Percentiles rank a stretch among this genome's conserved stretches.
Conservation (phyloP, 2,888 invertebrate genomes). For the Oligia fasciuncula region DNA sequence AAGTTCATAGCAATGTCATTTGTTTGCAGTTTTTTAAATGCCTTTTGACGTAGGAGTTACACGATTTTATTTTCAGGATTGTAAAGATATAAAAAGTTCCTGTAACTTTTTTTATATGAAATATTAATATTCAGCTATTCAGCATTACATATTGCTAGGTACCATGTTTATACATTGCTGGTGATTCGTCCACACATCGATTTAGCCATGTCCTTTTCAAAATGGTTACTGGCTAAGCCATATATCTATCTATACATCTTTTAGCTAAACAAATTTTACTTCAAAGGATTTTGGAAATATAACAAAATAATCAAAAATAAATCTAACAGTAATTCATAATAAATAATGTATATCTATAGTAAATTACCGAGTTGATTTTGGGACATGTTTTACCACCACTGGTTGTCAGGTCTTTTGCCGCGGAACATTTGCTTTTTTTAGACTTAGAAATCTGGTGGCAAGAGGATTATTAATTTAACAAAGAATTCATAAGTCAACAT, state of each 20-base stretch:
- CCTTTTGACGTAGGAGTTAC: no score
- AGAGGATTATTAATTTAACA: not conserved
- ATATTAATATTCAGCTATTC: no score
- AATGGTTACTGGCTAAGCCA: not conserved
- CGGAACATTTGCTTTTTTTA: not conserved
- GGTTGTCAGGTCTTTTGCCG: constrained; percentile 8
- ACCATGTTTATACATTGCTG: no score
- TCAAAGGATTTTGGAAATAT: not conserved
- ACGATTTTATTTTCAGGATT: no score
- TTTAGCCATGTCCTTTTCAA: no score
- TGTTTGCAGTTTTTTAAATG: no score
- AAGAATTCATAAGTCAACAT: not conserved
- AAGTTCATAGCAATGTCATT: no score
- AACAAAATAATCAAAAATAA: not conserved
- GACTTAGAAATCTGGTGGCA: constrained; percentile 17
- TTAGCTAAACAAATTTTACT: not conserved
- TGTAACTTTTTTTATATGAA: no score
- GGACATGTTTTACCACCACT: constrained; percentile 40
- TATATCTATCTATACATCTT: not conserved
- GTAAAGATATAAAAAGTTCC: no score
- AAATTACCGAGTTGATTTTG: constrained; percentile 49
- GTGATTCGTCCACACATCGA: no score
- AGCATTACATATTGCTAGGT: no score
- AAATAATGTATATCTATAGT: constrained; percentile 1
- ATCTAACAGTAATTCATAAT: not conserved